Evolutionary conservation across 1,140 invertebrate species (phyloP).

Genomic region (Heliconius nattereri): DNA sequence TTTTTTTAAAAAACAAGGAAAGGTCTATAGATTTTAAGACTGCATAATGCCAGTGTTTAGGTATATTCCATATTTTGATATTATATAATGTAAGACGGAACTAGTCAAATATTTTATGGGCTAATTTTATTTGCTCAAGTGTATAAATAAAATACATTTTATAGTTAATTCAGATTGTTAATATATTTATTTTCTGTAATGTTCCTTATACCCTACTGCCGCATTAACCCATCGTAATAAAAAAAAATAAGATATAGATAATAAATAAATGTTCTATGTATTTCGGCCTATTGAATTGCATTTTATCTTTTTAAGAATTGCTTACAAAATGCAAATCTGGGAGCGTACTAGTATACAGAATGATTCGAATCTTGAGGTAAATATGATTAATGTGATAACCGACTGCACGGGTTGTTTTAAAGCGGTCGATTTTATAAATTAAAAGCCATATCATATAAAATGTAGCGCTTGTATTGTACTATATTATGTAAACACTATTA

Average conservation of each 20-base stretch:
- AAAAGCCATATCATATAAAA: constrained; percentile 79
- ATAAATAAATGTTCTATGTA: not conserved
- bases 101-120: constrained; percentile 76
- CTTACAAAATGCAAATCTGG: not conserved
- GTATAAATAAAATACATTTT: constrained; percentile 35
- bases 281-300: constrained; percentile 1
- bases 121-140: constrained; percentile 61
- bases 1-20: constrained; percentile 20
- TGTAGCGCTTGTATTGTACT: constrained; percentile 78
- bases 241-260: not conserved
- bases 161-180: constrained; percentile 35
- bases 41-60: constrained; percentile 75
- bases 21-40: constrained; percentile 63
- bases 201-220: constrained; percentile 41
- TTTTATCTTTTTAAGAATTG: not conserved
- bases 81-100: constrained; percentile 58
- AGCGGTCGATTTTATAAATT: constrained; percentile 47
- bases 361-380: not conserved
- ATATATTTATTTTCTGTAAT: constrained; percentile 40
- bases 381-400: constrained; percentile 58
- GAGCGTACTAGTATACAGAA: not conserved
- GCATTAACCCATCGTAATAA: not conserved
- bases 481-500: constrained; percentile 72
- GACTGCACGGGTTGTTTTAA: constrained; percentile 41
- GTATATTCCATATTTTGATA: constrained; percentile 57